Conservation (phyloP, 2,797 vertebrate species). For the Caiman crocodilus region DNA sequence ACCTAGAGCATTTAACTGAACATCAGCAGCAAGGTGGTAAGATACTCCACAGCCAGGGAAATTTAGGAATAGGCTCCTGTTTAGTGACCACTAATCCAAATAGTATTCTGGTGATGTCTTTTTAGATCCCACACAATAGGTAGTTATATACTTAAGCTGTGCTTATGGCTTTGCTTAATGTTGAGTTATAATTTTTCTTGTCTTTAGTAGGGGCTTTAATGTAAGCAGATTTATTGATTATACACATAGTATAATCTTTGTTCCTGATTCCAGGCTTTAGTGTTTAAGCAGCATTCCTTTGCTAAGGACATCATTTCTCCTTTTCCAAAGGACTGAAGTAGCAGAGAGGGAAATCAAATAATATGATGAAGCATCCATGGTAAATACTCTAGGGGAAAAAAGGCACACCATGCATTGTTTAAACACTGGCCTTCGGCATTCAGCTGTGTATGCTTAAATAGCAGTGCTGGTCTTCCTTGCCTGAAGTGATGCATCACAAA, state of each 20-base stretch:
- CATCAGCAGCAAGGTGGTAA: not conserved
- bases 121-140: not conserved
- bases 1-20: not conserved
- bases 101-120: not conserved
- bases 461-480: conserved; percentile 16
- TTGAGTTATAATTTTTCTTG: not conserved
- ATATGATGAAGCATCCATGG: not conserved
- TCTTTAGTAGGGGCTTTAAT: not conserved
- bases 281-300: rapidly evolving
- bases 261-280: not conserved
- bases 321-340: not conserved
- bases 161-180: not conserved
- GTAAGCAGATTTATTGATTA: rapidly evolving
- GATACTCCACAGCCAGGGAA: not conserved
- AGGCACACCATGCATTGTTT: not conserved
- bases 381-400: not conserved
- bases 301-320: not conserved
- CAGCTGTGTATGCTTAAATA: not conserved
- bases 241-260: rapidly evolving
- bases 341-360: not conserved
- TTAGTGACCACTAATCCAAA: not conserved
- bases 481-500: not conserved
- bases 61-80: not conserved
- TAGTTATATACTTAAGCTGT: not conserved
- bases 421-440: conserved; percentile 9